Evolutionary conservation across 2,888 invertebrate genomes (phyloP), one percentile per base, ranked within the genome.

Genomic region (Carpatolechia fugitivella): DNA sequence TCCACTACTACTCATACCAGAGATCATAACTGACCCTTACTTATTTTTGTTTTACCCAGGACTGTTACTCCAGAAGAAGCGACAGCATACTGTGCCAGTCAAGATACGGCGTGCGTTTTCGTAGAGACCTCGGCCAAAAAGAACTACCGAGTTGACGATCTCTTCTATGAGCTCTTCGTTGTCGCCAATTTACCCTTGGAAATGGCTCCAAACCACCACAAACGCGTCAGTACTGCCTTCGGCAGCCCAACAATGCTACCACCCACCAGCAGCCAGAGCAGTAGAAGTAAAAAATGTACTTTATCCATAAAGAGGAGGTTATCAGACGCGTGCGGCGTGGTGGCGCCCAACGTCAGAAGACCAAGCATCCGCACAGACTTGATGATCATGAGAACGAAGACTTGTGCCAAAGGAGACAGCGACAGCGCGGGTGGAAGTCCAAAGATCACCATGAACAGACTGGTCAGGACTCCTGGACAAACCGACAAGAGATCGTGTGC

Each of bases 151-250:
- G 95, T 97, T 51, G 96, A 96, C 71, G 96, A 97, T 70, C 92
- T 96, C 13, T 97, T 97, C 82, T 94, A 95, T 78, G 94, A 95
- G 66, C 91, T 97, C 10, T 97, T 97, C 79, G 92, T 94, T 54
- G 93, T 95, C 48, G 95, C 96, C 29, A 95, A 95, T 76, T 82
- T 97, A 56, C 97, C 97, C 0, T 83, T 95, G 68, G 97, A 97
- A 88, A 97, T 97, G 97, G 96, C 96, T 16, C 96, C 96, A 0
- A 96, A 96, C 71, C 94, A 96, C 75, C 97, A 97, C 80, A 94
- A 96, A 70, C 92, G 95, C 57, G 94, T 97, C 41, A 94, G 93
- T 67, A 93, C 94, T 11, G 93, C 93, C 7, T 95, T 95, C 62
- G 93, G 95, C 4, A 94, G 95, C 55, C 95, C 95, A 0, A 95